phyloP scores from a whole-genome alignment of 1,140 invertebrate genomes.

The silkworm (Bombyx mori) region ASM3026992v2 NC_085119.1:9400001-9400500 shows the following conservation, averaged over 20 bases:
- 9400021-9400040: too few relatives aligned
- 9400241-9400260: constrained; percentile 41
- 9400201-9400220: constrained; percentile 10
- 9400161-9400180: too few relatives aligned
- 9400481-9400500: too few relatives aligned
- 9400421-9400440: constrained; percentile 53
- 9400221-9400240: constrained; percentile 8
- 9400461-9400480: constrained; percentile 25
- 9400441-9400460: constrained; percentile 12
- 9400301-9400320: constrained; percentile 63
- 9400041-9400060: too few relatives aligned
- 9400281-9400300: constrained; percentile 56
- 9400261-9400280: constrained; percentile 46
- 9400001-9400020: too few relatives aligned
- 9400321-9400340: constrained; percentile 68
- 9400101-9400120: too few relatives aligned
- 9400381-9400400: constrained; percentile 63
- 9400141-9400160: too few relatives aligned
- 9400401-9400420: constrained; percentile 67
- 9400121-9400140: too few relatives aligned
- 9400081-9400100: too few relatives aligned
- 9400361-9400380: constrained; percentile 71
- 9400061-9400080: too few relatives aligned
- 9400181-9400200: constrained; percentile 2
- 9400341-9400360: constrained; percentile 66